These are phyloP conservation scores for Manis pentadactyla DNA, from an alignment of 2,797 vertebrate genomes.

Conservation along the genomic window DNA sequence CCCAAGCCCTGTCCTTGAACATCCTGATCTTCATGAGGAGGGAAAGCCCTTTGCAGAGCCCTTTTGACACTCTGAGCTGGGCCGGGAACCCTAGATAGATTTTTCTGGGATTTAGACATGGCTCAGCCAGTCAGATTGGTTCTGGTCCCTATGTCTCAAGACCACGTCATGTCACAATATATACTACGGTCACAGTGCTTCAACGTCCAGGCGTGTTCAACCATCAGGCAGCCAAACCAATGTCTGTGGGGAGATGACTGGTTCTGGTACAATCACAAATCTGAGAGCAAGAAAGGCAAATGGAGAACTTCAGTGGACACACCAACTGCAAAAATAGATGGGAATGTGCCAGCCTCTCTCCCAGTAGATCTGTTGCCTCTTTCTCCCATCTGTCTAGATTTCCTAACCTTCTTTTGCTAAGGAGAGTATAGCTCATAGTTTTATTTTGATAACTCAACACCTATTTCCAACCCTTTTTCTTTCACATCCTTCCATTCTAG, in stretches of 20 bases:
- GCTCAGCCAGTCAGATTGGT: slow-evolving; percentile 64
- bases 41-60: slow-evolving; percentile 12
- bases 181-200: slow-evolving; percentile 71
- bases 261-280: slow-evolving; percentile 51
- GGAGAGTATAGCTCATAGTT: neutral
- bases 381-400: slow-evolving; percentile 10
- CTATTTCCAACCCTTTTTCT: neutral
- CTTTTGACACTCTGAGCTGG: neutral
- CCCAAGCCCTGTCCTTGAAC: neutral
- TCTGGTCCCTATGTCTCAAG: slow-evolving; percentile 62
- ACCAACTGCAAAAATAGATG: neutral
- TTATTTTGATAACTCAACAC: neutral
- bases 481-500: neutral
- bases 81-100: neutral
- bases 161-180: slow-evolving; percentile 74
- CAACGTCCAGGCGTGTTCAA: slow-evolving; percentile 74
- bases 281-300: slow-evolving; percentile 48
- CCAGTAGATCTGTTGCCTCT: neutral
- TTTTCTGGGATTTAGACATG: slow-evolving; percentile 9
- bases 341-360: neutral
- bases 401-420: neutral
- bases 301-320: neutral
- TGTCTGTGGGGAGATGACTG: slow-evolving; percentile 73
- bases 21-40: slow-evolving; percentile 23
- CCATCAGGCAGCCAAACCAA: slow-evolving; percentile 71